phyloP scores from a whole-genome alignment of 2,113 vertebrate genomes.

The Mastomys coucha region DNA sequence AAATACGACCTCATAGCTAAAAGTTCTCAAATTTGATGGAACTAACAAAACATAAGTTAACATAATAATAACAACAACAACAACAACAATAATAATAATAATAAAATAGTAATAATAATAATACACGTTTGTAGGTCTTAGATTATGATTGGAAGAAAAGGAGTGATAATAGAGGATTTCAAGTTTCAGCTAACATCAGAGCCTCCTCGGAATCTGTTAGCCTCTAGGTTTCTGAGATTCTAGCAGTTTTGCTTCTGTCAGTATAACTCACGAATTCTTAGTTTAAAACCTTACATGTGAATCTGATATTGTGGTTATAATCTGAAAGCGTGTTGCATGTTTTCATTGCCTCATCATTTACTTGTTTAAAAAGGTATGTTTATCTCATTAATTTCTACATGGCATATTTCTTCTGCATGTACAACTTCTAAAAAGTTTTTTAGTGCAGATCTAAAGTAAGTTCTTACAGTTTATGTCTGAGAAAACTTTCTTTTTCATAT shows the following conservation, averaged over 20 bases:
- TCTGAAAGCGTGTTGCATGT: constrained; percentile 1
- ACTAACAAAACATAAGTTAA: constrained; percentile 49
- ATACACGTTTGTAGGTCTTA: constrained; percentile 43
- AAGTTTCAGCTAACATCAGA: constrained; percentile 40
- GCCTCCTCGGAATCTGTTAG: background rate
- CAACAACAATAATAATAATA: background rate
- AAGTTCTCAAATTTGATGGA: constrained; percentile 38
- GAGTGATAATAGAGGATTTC: constrained; percentile 16
- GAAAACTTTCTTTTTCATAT: background rate
- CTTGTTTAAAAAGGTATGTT: background rate
- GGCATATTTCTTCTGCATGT: background rate
- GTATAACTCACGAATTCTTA: background rate
- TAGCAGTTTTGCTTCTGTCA: background rate
- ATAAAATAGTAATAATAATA: background rate
- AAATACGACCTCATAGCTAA: background rate
- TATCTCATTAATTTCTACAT: background rate
- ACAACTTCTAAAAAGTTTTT: background rate
- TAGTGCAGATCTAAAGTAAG: background rate
- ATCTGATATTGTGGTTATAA: constrained; percentile 24
- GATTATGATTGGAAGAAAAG: constrained; percentile 44
- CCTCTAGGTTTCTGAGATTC: constrained; percentile 1
- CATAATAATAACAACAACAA: background rate
- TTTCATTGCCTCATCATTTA: constrained; percentile 37
- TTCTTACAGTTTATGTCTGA: background rate
- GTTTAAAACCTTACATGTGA: constrained; percentile 38